These are phyloP conservation scores for Isichthys henryi DNA, from an alignment of 2,113 vertebrate genomes.

Conservation along the genomic window DNA sequence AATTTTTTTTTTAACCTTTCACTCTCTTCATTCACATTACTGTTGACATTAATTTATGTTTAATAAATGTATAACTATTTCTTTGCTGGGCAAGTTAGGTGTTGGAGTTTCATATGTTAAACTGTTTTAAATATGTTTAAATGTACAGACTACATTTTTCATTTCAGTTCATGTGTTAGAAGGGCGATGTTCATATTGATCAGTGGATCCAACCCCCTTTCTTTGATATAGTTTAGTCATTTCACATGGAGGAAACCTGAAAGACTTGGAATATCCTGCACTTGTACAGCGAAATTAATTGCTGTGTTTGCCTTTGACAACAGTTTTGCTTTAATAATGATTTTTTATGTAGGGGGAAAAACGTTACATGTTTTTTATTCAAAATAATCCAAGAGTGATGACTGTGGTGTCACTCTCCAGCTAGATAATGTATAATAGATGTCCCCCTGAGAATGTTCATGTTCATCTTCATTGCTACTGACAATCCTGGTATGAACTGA, in stretches of 20 bases:
- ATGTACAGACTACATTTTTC: not conserved
- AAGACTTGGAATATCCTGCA: not conserved
- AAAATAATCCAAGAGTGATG: not conserved
- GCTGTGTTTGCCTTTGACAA: not conserved
- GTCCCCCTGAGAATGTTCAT: not conserved
- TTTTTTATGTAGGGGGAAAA: not conserved
- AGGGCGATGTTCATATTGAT: not conserved
- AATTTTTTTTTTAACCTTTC: not conserved
- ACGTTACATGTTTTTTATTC: not conserved
- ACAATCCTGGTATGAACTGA: not conserved
- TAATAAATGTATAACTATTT: not conserved
- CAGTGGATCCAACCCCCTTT: not conserved
- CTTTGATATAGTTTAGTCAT: not conserved
- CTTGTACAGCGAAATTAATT: not conserved
- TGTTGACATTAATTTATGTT: not conserved
- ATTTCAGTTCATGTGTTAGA: not conserved
- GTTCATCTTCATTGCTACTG: not conserved
- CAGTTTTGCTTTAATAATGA: not conserved
- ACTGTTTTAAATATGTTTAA: not conserved
- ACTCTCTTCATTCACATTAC: not conserved
- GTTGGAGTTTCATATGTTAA: not conserved
- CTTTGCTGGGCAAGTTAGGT: not conserved
- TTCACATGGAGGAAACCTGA: not conserved
- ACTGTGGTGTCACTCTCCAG: not conserved
- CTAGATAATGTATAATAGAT: not conserved